Conservation (phyloP, 1,140 invertebrate species). For the Paraescarpia echinospica region DNA sequence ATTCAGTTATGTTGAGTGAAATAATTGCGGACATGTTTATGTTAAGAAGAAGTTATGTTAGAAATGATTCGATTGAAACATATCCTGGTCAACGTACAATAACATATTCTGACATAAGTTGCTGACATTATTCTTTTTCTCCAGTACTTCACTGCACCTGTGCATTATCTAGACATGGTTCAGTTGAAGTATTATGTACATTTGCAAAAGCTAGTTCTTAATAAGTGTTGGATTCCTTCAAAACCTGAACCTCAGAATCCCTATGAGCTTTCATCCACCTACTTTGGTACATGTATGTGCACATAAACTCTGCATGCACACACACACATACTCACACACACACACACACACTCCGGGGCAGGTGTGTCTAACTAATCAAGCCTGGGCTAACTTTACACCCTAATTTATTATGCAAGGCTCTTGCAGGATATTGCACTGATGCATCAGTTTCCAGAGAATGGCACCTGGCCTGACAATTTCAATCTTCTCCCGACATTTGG, state of each 20-base stretch:
- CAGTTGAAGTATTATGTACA: no score
- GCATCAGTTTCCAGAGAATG: neutral
- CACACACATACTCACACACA: neutral
- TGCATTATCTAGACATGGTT: no score
- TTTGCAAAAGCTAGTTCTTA: no score
- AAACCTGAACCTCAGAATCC: neutral
- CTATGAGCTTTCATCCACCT: neutral
- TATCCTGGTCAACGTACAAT: no score
- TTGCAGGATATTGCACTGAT: neutral
- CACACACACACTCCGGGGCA: neutral
- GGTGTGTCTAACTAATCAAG: neutral
- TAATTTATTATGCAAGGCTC: neutral
- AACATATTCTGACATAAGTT: no score
- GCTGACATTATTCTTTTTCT: no score
- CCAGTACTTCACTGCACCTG: no score
- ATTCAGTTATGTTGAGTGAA: neutral
- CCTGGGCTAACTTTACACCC: neutral
- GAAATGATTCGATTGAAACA: neutral
- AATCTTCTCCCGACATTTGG: neutral
- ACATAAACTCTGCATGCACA: neutral
- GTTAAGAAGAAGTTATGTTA: neutral
- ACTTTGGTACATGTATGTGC: no score
- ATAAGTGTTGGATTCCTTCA: neutral
- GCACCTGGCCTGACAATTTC: neutral
- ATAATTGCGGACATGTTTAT: neutral